These are phyloP conservation scores for Tokudaia tokunoshimensis DNA, from an alignment of 2,797 vertebrate species.

Conservation along the genomic window DNA sequence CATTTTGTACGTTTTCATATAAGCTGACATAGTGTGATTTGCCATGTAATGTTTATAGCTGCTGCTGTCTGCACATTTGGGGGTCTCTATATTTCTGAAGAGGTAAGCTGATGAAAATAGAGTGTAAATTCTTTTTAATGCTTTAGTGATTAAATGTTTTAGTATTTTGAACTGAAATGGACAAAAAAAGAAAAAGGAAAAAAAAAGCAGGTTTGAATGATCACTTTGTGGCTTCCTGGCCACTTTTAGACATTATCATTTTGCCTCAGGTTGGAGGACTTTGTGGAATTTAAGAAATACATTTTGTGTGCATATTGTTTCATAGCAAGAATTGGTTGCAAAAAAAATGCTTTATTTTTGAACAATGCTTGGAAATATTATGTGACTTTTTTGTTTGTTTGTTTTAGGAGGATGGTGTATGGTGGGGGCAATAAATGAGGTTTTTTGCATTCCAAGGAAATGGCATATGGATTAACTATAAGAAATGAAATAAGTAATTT, in stretches of 20 bases:
- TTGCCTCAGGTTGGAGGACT: slow-evolving; percentile 91
- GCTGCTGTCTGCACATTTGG: slow-evolving; percentile 98
- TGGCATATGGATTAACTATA: slow-evolving; percentile 95
- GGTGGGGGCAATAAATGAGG: slow-evolving; percentile 94
- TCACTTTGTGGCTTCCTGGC: slow-evolving; percentile 88
- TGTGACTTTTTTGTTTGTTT: slow-evolving; percentile 90
- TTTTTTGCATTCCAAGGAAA: slow-evolving; percentile 95
- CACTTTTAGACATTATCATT: slow-evolving; percentile 90
- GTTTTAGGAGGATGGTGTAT: slow-evolving; percentile 92
- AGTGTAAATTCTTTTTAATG: slow-evolving; percentile 95
- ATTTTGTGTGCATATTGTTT: slow-evolving; percentile 95
- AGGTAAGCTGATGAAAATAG: slow-evolving; percentile 94
- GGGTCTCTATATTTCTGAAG: slow-evolving; percentile 98
- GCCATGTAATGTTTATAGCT: slow-evolving; percentile 97
- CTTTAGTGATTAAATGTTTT: slow-evolving; percentile 94
- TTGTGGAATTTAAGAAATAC: slow-evolving; percentile 91
- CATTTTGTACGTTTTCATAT: slow-evolving; percentile 99
- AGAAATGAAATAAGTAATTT: slow-evolving; percentile 93
- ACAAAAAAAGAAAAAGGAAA: slow-evolving; percentile 85
- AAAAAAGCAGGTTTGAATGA: slow-evolving; percentile 88
- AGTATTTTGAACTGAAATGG: slow-evolving; percentile 93
- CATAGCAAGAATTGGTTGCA: slow-evolving; percentile 95
- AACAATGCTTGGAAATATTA: slow-evolving; percentile 95
- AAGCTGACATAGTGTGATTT: slow-evolving; percentile 97
- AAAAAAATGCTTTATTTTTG: slow-evolving; percentile 96